These are phyloP conservation scores for Sycon ciliatum DNA, from an alignment of 37 sponge, comb jelly and placozoan genomes.

Conservation along the genomic window DNA sequence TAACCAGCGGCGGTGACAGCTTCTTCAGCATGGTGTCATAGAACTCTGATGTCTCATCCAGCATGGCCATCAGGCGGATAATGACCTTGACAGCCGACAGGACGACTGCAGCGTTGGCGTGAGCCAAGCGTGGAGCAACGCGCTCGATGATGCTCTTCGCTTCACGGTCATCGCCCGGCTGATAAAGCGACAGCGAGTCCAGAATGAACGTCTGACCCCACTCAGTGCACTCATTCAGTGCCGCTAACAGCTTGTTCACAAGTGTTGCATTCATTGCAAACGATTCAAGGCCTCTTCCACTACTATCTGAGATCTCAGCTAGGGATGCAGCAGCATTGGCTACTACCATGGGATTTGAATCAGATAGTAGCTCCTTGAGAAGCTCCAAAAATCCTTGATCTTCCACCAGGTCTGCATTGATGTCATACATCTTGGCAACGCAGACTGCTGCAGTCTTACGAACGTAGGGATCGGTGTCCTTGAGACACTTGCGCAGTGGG, in stretches of 20 bases:
- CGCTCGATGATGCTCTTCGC: slow-evolving; percentile 93
- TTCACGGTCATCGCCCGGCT: slow-evolving; percentile 71
- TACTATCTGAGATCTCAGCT: slow-evolving; percentile 80
- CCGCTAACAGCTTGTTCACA: slow-evolving; percentile 93
- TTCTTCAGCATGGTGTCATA: slow-evolving; percentile 60
- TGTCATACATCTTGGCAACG: slow-evolving; percentile 97
- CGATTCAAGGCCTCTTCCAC: slow-evolving; percentile 59
- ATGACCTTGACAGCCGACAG: slow-evolving; percentile 95
- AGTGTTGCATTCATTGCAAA: slow-evolving; percentile 75
- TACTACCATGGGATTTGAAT: slow-evolving; percentile 94
- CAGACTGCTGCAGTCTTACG: slow-evolving; percentile 97
- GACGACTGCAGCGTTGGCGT: slow-evolving; percentile 98
- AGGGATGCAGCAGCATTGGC: slow-evolving; percentile 96
- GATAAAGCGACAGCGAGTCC: slow-evolving; percentile 73
- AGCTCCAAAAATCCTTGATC: slow-evolving; percentile 96
- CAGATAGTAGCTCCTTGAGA: slow-evolving; percentile 88
- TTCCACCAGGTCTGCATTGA: slow-evolving; percentile 85
- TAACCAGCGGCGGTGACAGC: slow-evolving; percentile 91
- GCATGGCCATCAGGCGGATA: slow-evolving; percentile 85
- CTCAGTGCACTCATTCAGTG: slow-evolving; percentile 98
- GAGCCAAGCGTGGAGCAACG: slow-evolving; percentile 90
- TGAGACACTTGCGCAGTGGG: slow-evolving; percentile 84
- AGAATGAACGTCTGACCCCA: slow-evolving; percentile 99
- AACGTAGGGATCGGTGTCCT: slow-evolving; percentile 97
- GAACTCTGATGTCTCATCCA: slow-evolving; percentile 51